Conservation (phyloP, 2,888 invertebrate species). For the Cistogaster globosa region DNA sequence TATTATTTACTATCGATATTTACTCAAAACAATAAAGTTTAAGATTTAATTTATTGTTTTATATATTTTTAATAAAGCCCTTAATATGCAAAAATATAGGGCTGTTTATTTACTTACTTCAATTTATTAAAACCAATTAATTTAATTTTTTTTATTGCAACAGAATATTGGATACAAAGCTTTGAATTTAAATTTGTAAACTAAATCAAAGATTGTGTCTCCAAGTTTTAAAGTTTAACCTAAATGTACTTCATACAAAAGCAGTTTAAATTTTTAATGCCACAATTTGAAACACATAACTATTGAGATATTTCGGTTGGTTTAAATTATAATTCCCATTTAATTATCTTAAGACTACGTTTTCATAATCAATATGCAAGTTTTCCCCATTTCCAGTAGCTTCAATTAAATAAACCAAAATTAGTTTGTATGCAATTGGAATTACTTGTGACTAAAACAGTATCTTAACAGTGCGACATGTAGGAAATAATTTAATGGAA, state of each 20-base stretch:
- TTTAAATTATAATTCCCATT: constrained; percentile 10
- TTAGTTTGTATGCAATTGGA: constrained; percentile 17
- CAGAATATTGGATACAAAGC: too few species aligned
- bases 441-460: not conserved
- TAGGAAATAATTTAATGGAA: not conserved
- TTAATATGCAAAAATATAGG: too few species aligned
- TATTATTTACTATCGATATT: too few species aligned
- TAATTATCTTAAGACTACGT: constrained; percentile 39
- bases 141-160: too few species aligned
- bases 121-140: too few species aligned
- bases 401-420: not conserved
- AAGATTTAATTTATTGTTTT: too few species aligned
- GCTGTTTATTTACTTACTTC: too few species aligned
- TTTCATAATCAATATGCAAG: constrained; percentile 32
- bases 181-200: too few species aligned
- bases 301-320: not conserved
- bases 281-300: not conserved
- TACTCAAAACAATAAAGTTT: too few species aligned
- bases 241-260: not conserved
- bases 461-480: not conserved
- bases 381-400: constrained; percentile 22
- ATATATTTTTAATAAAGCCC: too few species aligned
- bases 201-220: not conserved
- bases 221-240: not conserved
- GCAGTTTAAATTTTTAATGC: not conserved